Conservation (phyloP, 2,888 invertebrate species). For the Neelides folsomi region DNA sequence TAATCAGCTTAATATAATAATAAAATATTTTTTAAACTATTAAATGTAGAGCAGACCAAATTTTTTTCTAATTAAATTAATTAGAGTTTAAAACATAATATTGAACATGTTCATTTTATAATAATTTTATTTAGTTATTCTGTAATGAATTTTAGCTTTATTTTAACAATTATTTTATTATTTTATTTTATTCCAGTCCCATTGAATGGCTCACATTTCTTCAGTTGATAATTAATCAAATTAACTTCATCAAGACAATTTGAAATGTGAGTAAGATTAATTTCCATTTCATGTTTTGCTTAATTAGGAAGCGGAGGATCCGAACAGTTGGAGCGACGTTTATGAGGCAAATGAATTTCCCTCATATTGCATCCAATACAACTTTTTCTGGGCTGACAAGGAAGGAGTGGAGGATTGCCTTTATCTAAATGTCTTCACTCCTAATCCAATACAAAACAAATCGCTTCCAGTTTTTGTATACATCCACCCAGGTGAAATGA, state of each 20-base stretch:
- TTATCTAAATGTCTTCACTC: slow-evolving; percentile 12
- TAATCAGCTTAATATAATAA: no score
- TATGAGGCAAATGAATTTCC: slow-evolving; percentile 10
- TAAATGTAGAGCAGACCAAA: no score
- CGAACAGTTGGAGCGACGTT: slow-evolving; percentile 9
- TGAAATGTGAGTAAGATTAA: background rate
- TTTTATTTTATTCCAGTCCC: no score
- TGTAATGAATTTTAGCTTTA: background rate
- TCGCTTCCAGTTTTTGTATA: slow-evolving; percentile 19
- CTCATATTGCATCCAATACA: slow-evolving; percentile 21
- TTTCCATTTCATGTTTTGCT: no score
- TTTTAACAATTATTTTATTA: no score
- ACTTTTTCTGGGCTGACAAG: slow-evolving; percentile 19
- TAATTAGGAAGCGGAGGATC: slow-evolving; percentile 11
- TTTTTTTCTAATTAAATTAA: no score
- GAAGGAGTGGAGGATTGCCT: slow-evolving; percentile 20
- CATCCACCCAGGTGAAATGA: slow-evolving; percentile 10
- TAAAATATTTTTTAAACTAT: no score
- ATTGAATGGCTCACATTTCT: no score
- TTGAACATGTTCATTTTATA: no score
- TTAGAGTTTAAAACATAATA: no score
- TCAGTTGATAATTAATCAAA: no score
- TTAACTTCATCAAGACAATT: background rate
- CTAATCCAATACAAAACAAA: background rate
- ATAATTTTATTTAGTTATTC: background rate